Conservation (phyloP, 2,797 vertebrate genomes). For the Cheirogaleus major region DNA sequence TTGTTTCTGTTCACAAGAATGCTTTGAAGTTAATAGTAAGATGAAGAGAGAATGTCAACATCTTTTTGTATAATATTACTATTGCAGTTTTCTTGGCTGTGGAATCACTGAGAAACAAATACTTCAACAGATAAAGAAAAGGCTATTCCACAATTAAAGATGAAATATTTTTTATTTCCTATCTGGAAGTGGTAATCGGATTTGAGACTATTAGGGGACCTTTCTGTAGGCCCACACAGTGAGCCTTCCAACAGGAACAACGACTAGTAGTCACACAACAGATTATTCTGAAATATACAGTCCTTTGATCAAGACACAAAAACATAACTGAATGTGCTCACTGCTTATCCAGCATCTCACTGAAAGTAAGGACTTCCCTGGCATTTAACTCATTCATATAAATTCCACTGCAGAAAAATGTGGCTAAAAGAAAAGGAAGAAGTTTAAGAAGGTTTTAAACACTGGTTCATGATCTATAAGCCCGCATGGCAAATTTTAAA, state of each 20-base stretch:
- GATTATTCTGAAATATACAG: background rate
- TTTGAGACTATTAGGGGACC: background rate
- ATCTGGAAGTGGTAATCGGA: background rate
- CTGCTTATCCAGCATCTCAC: background rate
- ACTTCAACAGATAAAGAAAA: background rate
- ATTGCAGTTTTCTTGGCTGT: background rate
- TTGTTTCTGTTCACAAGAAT: conserved; percentile 58
- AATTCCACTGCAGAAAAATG: background rate
- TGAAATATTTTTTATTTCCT: background rate
- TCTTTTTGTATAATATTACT: conserved; percentile 5
- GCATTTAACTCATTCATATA: background rate
- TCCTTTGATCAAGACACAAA: conserved; percentile 9
- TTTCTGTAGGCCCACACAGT: background rate
- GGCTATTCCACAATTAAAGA: background rate
- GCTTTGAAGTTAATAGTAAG: conserved; percentile 68
- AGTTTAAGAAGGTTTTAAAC: conserved; percentile 18
- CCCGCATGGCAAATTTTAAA: background rate
- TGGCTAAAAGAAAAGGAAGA: background rate
- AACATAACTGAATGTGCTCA: background rate
- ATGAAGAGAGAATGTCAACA: conserved; percentile 49
- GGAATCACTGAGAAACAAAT: background rate
- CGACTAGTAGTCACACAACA: background rate
- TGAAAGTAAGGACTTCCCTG: background rate
- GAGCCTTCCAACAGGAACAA: conserved; percentile 1
- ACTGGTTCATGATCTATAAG: background rate